Base-by-base conservation (phyloP, 2,888 invertebrate species). In the Endotricha flammealis region DNA sequence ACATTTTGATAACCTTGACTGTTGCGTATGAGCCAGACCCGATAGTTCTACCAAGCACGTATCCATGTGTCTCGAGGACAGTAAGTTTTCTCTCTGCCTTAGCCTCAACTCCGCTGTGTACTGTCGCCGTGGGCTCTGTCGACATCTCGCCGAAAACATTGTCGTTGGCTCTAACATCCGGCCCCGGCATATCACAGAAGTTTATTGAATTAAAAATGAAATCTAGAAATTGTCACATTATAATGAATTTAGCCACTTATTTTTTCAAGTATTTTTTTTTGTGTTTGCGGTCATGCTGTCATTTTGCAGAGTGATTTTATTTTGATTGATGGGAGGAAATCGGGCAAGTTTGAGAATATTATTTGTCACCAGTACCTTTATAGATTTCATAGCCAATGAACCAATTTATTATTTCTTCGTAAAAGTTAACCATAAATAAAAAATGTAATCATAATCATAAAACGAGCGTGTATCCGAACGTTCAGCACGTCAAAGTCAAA, bases 11-110 rank as follows among this genome's bases (percentile, higher is more conserved):
- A 80, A 92, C 92, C 88, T 93, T 92, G 6, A 95, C 94, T 32
- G 92, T 93, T 27, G 94, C 94, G 75, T 94, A 95, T 23, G 93
- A 93, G 11, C 95, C 95, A n/a, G 91, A 90, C 3, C 94, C 94
- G 50, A 95, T 93, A 3, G 91, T 91, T 63, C 91, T 91, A 10
- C 93, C 93, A 36, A 94, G 76, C 34, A 87, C 87, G 55, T 94
- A 94, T 44, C 94, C 94, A 69, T 94, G 93, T 13, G 90, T 89
- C 75, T 94, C 93, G 20, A 95, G 87, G 29, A 94, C 92, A n/a
- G 92, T 91, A 48, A 88, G 63, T 59, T 86, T 86, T 45, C 72
- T 68, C 45, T 86, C 86, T 43, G 75, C 39, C 58, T 81, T 83
- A 23, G 79, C 67, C 53, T 79, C 82, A 32, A 75, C 77, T 31